These are phyloP conservation scores for Macrobrachium nipponense DNA, from an alignment of 1,140 invertebrate species.

Conservation along the genomic window DNA sequence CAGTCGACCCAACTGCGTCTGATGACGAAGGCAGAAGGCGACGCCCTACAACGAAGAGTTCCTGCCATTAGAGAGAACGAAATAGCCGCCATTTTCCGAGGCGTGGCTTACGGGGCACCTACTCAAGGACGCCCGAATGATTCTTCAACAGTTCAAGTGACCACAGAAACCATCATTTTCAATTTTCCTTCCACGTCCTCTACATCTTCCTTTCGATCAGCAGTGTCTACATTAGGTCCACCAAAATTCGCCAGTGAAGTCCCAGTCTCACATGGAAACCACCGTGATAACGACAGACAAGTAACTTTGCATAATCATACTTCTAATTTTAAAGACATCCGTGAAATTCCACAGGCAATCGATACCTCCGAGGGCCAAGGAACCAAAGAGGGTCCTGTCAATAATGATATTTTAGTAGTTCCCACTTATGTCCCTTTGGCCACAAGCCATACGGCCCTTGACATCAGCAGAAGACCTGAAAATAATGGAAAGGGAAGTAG, in stretches of 20 bases:
- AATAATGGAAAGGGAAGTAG: too few species aligned
- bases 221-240: not conserved
- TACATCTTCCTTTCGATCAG: not conserved
- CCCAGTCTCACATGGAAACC: not conserved
- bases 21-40: slow-evolving; percentile 40
- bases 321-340: too few species aligned
- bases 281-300: not conserved
- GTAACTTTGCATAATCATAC: too few species aligned
- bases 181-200: not conserved
- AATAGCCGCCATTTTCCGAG: slow-evolving; percentile 52
- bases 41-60: slow-evolving; percentile 31
- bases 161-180: slow-evolving; percentile 7
- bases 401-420: too few species aligned
- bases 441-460: too few species aligned
- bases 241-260: not conserved
- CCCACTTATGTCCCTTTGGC: too few species aligned
- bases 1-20: slow-evolving; percentile 12
- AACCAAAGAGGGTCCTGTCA: not conserved
- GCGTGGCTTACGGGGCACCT: slow-evolving; percentile 46
- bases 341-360: not conserved
- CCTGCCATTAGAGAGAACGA: slow-evolving; percentile 46
- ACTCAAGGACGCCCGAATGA: not conserved
- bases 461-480: too few species aligned
- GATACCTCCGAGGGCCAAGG: not conserved
- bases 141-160: not conserved